Evolutionary conservation across 2,797 vertebrate genomes (phyloP).

Genomic region (Pagetopsis macropterus): DNA sequence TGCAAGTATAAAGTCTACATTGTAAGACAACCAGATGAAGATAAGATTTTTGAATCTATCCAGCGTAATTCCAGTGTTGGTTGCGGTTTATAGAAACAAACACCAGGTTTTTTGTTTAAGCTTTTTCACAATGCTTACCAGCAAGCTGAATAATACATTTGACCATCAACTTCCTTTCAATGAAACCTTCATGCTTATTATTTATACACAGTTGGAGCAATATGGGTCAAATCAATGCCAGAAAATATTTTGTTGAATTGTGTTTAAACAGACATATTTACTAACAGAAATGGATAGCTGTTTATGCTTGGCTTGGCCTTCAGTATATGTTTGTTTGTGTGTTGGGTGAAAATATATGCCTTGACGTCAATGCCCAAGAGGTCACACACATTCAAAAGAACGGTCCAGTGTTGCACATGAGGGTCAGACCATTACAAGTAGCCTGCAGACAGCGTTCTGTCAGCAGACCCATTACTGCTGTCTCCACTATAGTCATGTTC

Average conservation of each 20-base stretch:
- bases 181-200: conserved; percentile 20
- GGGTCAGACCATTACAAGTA: conserved; percentile 63
- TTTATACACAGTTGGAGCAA: conserved; percentile 15
- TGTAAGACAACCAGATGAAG: conserved; percentile 19
- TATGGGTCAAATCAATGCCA: conserved; percentile 14
- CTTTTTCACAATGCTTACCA: conserved; percentile 31
- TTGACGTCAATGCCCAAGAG: conserved; percentile 47
- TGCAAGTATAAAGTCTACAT: conserved; percentile 11
- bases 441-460: conserved; percentile 58
- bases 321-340: not conserved
- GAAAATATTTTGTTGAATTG: conserved; percentile 16
- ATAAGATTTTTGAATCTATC: conserved; percentile 14
- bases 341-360: conserved; percentile 37
- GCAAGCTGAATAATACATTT: conserved; percentile 21
- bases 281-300: conserved; percentile 8
- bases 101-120: not conserved
- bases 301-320: conserved; percentile 38
- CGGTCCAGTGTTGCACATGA: conserved; percentile 71
- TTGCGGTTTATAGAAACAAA: conserved; percentile 9
- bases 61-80: not conserved
- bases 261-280: not conserved
- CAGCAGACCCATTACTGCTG: conserved; percentile 51
- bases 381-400: conserved; percentile 72
- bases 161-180: conserved; percentile 7
- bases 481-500: conserved; percentile 44